Evolutionary conservation across 2,888 invertebrate genomes (phyloP).

Genomic region (Acanthosepion esculentum): DNA sequence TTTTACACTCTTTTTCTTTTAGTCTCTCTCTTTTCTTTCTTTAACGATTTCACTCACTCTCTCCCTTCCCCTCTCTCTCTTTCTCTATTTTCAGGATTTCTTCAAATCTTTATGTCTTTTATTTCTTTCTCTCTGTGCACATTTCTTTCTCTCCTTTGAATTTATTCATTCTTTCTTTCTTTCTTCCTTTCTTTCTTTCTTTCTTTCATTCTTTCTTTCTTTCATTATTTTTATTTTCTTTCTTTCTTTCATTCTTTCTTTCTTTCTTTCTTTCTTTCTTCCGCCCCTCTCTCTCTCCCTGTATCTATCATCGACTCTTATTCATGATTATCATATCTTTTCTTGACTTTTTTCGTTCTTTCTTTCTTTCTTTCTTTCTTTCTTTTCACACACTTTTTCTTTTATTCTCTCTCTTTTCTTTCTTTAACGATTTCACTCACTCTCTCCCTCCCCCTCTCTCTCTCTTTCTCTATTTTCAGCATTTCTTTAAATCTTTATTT

Average conservation of each 20-base stretch:
- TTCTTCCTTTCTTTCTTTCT: not conserved
- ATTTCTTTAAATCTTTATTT: not conserved
- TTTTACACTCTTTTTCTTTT: too few relatives aligned
- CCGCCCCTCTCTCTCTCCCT: not conserved
- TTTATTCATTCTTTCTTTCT: not conserved
- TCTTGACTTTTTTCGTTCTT: not conserved
- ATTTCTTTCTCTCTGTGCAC: not conserved
- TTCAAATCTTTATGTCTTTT: not conserved
- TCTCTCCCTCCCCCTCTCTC: not conserved
- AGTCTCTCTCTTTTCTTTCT: not conserved
- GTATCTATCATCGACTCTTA: not conserved
- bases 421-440: not conserved
- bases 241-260: not conserved
- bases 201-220: not conserved
- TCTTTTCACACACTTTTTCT: too few relatives aligned
- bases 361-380: too few relatives aligned
- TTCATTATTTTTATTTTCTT: too few relatives aligned
- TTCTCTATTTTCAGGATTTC: too few relatives aligned
- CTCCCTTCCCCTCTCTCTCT: not conserved
- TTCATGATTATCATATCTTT: not conserved
- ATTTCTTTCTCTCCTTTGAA: not conserved
- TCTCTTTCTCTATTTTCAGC: not conserved
- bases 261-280: not conserved
- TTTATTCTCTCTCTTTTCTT: too few relatives aligned
- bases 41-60: not conserved